These are phyloP conservation scores for Pseudomyrmex gracilis DNA, from an alignment of 1,140 invertebrate genomes.

Conservation along the genomic window DNA sequence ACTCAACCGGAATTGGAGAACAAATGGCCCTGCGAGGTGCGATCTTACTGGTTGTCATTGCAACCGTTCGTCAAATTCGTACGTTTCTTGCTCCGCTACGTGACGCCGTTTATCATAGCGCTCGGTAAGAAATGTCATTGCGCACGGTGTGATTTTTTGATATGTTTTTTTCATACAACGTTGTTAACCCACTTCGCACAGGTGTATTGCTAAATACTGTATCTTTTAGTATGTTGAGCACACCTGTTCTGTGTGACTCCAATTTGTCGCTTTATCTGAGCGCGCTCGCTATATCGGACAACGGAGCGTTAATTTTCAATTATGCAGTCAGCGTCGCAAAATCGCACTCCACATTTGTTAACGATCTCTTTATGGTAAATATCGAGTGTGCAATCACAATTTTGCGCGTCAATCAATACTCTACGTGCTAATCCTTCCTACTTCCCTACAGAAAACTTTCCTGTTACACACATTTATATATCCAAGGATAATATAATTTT, in stretches of 20 bases:
- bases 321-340: constrained; percentile 79
- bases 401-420: not conserved
- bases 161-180: constrained; percentile 36
- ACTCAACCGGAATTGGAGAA: constrained; percentile 72
- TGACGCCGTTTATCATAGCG: constrained; percentile 78
- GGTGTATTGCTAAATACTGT: constrained; percentile 76
- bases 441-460: too few relatives aligned
- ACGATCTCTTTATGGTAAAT: constrained; percentile 80
- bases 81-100: constrained; percentile 74
- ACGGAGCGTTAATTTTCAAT: constrained; percentile 80
- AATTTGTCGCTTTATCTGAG: constrained; percentile 79
- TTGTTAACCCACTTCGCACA: constrained; percentile 57
- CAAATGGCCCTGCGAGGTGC: constrained; percentile 79
- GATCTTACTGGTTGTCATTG: constrained; percentile 77
- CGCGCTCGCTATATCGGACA: constrained; percentile 80
- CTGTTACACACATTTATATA: too few relatives aligned
- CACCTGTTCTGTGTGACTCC: constrained; percentile 72
- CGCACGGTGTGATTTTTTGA: not conserved
- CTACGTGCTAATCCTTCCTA: not conserved
- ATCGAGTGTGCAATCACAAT: not conserved
- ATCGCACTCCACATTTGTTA: constrained; percentile 73
- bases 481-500: too few relatives aligned
- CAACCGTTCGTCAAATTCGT: constrained; percentile 76
- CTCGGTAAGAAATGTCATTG: constrained; percentile 72
- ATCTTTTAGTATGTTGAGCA: constrained; percentile 76